phyloP scores from a whole-genome alignment of 2,113 vertebrate genomes.

The Ictalurus furcatus region DNA sequence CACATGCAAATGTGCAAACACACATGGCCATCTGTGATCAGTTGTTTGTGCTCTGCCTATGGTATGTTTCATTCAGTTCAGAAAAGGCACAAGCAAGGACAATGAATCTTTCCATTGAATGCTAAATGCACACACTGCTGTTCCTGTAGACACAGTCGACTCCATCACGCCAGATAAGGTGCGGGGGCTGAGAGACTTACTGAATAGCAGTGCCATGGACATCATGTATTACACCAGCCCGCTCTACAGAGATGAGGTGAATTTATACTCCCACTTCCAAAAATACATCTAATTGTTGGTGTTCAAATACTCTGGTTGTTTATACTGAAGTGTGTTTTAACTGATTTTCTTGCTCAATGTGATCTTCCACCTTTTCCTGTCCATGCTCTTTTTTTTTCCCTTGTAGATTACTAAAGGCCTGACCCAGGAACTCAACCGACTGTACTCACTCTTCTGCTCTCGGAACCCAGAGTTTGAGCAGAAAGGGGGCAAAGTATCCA shows the following conservation, averaged over 20 bases:
- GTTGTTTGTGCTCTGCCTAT: background rate
- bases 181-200: constrained; percentile 90
- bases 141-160: constrained; percentile 88
- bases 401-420: constrained; percentile 92
- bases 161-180: constrained; percentile 98
- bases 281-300: background rate
- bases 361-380: background rate
- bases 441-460: constrained; percentile 95
- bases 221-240: constrained; percentile 99
- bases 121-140: background rate
- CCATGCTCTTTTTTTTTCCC: background rate
- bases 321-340: background rate
- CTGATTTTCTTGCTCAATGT: background rate
- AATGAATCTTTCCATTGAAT: background rate
- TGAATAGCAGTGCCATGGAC: constrained; percentile 99
- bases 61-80: background rate
- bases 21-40: background rate
- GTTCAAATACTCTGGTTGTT: background rate
- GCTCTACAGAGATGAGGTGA: constrained; percentile 61
- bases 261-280: background rate
- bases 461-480: constrained; percentile 93
- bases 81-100: background rate
- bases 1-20: background rate
- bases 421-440: constrained; percentile 92
- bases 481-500: constrained; percentile 92